A percentile compares a stretch with the other conserved stretches of the same genome.
phyloP scores from a whole-genome alignment of 1,140 invertebrate genomes.

The Bombus impatiens region DNA sequence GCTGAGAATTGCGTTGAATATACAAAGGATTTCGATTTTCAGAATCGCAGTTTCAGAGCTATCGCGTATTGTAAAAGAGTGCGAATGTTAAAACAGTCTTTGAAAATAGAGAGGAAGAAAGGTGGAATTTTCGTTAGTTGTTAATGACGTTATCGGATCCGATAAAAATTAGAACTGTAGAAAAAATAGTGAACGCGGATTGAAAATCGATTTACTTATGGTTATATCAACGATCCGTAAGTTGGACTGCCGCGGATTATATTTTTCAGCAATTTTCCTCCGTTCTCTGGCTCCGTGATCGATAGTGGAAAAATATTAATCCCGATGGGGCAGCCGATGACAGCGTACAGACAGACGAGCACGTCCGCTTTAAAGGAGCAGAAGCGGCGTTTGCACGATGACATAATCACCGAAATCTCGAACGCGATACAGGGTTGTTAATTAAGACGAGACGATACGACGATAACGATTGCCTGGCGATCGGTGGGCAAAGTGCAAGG shows the following conservation, averaged over 20 bases:
- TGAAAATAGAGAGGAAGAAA: no score
- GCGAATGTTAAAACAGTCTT: rapidly evolving
- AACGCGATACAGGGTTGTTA: constrained; percentile 46
- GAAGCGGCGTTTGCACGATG: constrained; percentile 8
- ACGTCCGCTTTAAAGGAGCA: constrained; percentile 35
- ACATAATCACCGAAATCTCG: constrained; percentile 41
- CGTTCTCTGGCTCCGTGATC: not conserved
- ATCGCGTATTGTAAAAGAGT: no score
- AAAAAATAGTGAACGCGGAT: no score
- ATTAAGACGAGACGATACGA: constrained; percentile 49
- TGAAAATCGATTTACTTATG: no score
- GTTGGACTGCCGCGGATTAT: not conserved
- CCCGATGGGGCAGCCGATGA: not conserved
- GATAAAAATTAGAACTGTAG: no score
- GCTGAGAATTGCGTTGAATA: not conserved
- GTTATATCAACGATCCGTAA: no score
- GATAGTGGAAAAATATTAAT: not conserved
- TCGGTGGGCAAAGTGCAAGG: not conserved
- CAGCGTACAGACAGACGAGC: no score
- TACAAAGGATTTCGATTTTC: not conserved
- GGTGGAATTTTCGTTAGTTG: no score
- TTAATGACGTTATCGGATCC: no score
- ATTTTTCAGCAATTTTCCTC: not conserved
- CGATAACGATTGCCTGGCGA: constrained; percentile 46
- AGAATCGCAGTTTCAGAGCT: not conserved